Evolutionary conservation across 2,888 invertebrate genomes (phyloP), one percentile per base, ranked within the genome.

Genomic region (Sialis fuliginosa): DNA sequence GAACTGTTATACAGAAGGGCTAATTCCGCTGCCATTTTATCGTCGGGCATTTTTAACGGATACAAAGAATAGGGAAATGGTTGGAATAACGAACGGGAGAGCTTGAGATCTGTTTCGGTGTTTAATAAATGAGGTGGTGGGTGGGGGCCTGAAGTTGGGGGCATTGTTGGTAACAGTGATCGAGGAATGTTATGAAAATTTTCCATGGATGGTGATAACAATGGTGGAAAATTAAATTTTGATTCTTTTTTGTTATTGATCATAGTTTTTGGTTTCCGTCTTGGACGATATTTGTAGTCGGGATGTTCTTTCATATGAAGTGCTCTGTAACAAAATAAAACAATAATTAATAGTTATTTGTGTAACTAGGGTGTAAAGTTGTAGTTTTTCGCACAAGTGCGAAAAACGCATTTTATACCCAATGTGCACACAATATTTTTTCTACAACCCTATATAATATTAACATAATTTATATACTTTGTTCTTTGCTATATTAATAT

Each of bases 221-320:
- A 65, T 0, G 77, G 77, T 48, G 74, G 72, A 62, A 79, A 81
- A 5, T 78, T 77, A 58, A 78, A 81, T 58, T 82, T 82, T 30
- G 79, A 77, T 56, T 84, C 84, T 55, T 84, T 84, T 63, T 88
- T 88, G 10, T 42, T 47, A 6, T 42, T 39, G 52, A 85, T 74
- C 9, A 87, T 69, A 0, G 87, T 82, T 63, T 89, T 89, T 5
- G 89, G 89, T 65, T 90, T 89, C 58, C 89, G 71, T 47, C 89
- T 72, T 8, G 89, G 89, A 41, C 89, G 75, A 69, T 89, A 90
- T 67, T 90, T 90, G 73, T 90, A 90, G 68, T 90, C 89, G 6
- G 89, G 90, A 58, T 89, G 89, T 61, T 90, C 89, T 67, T 88
- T 89, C 89, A 90, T 90, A 72, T 90, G 89, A 8, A 90, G 72